phyloP scores from a whole-genome alignment of 2,113 vertebrate genomes.

The Astur gentilis region DNA sequence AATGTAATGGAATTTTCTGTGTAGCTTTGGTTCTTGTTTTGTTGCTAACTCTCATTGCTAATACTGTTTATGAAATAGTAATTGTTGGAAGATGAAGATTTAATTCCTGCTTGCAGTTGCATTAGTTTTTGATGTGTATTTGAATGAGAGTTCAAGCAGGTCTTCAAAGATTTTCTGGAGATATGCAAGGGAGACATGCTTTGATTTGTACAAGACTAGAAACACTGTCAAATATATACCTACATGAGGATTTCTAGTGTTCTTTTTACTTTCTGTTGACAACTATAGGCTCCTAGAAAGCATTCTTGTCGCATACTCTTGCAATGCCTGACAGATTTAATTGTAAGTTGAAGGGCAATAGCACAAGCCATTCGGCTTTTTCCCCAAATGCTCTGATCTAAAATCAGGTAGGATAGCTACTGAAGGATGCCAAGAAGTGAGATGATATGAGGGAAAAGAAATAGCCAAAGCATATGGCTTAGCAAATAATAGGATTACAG shows the following conservation, averaged over 20 bases:
- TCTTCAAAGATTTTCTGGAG: not conserved
- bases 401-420: not conserved
- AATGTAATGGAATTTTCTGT: not conserved
- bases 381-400: not conserved
- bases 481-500: not conserved
- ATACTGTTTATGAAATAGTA: not conserved
- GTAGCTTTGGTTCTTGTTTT: not conserved
- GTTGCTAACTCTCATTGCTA: not conserved
- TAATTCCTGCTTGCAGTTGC: not conserved
- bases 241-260: not conserved
- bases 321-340: not conserved
- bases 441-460: not conserved
- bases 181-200: not conserved
- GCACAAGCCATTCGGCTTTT: not conserved
- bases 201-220: not conserved
- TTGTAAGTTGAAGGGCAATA: not conserved
- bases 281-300: not conserved
- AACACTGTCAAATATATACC: not conserved
- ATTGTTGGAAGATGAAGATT: not conserved
- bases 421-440: not conserved
- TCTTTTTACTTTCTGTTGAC: not conserved
- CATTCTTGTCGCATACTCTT: not conserved
- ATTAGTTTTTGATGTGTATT: not conserved
- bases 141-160: not conserved
- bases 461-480: not conserved